These are phyloP conservation scores for Gephyroberyx darwinii DNA, from an alignment of 2,797 vertebrate genomes.

Conservation along the genomic window DNA sequence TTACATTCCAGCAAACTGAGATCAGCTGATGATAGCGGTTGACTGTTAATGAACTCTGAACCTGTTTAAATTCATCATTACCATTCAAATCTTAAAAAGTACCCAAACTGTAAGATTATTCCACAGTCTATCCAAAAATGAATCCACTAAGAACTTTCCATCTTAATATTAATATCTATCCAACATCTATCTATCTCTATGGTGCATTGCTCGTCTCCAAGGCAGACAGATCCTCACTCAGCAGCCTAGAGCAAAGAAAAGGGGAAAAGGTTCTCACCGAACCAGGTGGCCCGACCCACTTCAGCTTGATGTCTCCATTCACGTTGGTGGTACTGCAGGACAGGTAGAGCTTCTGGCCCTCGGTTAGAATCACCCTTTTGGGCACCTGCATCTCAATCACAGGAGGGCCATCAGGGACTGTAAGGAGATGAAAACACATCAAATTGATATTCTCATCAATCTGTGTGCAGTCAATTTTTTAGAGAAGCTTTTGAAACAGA, in stretches of 20 bases:
- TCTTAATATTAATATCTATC: conserved; percentile 7
- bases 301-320: conserved; percentile 85
- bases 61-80: background rate
- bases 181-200: background rate
- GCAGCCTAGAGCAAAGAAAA: background rate
- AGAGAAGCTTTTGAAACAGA: background rate
- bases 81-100: background rate
- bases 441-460: background rate
- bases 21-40: conserved; percentile 7
- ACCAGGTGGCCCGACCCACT: conserved; percentile 82
- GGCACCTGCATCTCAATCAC: conserved; percentile 83
- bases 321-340: conserved; percentile 89
- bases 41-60: conserved; percentile 1
- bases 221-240: background rate
- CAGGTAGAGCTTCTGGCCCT: conserved; percentile 86
- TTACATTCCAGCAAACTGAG: background rate
- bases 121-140: background rate
- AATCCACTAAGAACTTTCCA: background rate
- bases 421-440: conserved; percentile 44
- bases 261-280: conserved; percentile 83
- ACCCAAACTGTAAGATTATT: background rate
- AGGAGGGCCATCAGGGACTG: conserved; percentile 87
- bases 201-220: background rate
- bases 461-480: background rate
- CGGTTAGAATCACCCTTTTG: conserved; percentile 84